Percentiles rank a stretch among this genome's conserved stretches.
phyloP scores from a whole-genome alignment of 2,113 vertebrate species.

The Morone chrysops region DNA sequence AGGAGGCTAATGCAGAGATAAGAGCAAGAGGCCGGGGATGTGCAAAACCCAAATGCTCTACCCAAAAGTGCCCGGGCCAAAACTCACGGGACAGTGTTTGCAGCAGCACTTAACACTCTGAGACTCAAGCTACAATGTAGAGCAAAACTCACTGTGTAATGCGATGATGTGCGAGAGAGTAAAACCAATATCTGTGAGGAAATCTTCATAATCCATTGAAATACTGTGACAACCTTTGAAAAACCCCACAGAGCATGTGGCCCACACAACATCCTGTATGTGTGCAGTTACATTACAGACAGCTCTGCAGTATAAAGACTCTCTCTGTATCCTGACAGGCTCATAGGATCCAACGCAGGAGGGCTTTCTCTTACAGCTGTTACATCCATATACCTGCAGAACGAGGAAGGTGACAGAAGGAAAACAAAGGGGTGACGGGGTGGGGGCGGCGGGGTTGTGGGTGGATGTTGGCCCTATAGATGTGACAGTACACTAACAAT shows the following conservation, averaged over 20 bases:
- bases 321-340: slow-evolving; percentile 22
- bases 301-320: slow-evolving; percentile 18
- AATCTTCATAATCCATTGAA: slow-evolving; percentile 42
- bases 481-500: slow-evolving; percentile 32
- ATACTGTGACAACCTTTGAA: slow-evolving; percentile 24
- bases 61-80: slow-evolving; percentile 31
- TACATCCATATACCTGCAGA: slow-evolving; percentile 35
- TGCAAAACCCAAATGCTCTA: slow-evolving; percentile 27
- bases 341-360: neutral
- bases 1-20: slow-evolving; percentile 75
- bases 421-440: slow-evolving; percentile 33
- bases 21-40: slow-evolving; percentile 54
- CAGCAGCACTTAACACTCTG: slow-evolving; percentile 7
- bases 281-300: slow-evolving; percentile 1
- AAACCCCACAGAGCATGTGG: neutral
- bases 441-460: slow-evolving; percentile 7
- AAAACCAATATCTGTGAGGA: slow-evolving; percentile 29
- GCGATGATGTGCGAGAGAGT: slow-evolving; percentile 7
- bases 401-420: slow-evolving; percentile 7
- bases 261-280: slow-evolving; percentile 16
- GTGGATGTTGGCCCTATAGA: slow-evolving; percentile 26
- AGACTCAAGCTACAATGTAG: neutral
- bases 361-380: slow-evolving; percentile 20
- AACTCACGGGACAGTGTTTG: slow-evolving; percentile 14
- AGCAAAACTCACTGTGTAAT: neutral